Evolutionary conservation across 1,140 invertebrate genomes (phyloP).

Genomic region (Aphis craccivora): DNA sequence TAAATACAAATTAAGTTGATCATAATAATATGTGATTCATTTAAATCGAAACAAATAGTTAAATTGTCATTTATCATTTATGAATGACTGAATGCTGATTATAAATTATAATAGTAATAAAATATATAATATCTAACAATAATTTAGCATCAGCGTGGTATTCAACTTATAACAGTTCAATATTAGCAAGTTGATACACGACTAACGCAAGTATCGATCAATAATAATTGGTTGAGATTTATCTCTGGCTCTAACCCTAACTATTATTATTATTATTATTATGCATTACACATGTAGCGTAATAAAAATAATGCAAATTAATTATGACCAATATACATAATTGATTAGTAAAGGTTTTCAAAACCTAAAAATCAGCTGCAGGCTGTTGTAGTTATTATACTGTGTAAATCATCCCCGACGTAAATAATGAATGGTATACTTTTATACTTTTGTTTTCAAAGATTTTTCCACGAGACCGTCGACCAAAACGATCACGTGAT

Average conservation of each 20-base stretch:
- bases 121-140: background rate
- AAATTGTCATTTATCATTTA: too few species aligned
- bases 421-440: too few species aligned
- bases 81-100: background rate
- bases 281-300: too few species aligned
- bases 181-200: slow-evolving; percentile 47
- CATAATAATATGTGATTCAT: too few species aligned
- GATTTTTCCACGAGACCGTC: slow-evolving; percentile 41
- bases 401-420: too few species aligned
- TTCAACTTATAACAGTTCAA: slow-evolving; percentile 18
- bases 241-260: too few species aligned
- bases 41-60: background rate
- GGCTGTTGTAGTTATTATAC: too few species aligned
- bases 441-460: background rate
- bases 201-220: background rate
- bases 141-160: background rate
- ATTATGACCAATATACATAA: too few species aligned
- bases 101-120: background rate
- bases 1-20: background rate
- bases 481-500: slow-evolving; percentile 48
- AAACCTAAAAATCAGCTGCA: too few species aligned
- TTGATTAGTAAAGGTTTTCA: too few species aligned
- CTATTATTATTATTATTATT: too few species aligned
- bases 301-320: too few species aligned
- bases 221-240: background rate